Base-by-base conservation (phyloP, 2,113 vertebrate species). In the Acanthisitta chloris region DNA sequence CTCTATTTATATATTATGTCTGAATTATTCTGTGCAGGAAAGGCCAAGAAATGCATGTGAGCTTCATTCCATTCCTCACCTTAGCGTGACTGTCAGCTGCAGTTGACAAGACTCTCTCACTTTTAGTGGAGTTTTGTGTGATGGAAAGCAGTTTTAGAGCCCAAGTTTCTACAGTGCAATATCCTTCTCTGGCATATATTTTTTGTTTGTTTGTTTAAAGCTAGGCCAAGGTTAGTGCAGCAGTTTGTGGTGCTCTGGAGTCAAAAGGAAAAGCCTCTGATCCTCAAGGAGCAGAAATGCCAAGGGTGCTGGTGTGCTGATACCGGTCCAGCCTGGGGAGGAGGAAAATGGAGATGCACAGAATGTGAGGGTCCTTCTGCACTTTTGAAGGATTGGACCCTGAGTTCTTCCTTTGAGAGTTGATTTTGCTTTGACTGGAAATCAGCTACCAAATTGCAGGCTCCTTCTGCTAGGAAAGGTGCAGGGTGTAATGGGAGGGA, bases 1-100 rank as follows among this genome's bases (percentile, higher is more conserved):
- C 97, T 98, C 98, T 98, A 98, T 98, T 98, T 98, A 98, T 98
- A 98, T 98, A 97, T 98, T 94, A 97, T 96, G 98, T 98, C 98
- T 98, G 97, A 96, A 97, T 97, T 95, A 89, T 94, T 98, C 97
- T 97, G 98, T 97, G 96, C 97, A 97, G 98, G 97, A 96, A 97
- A 98, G 98, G 98, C 97, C 97, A 97, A 97, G 97, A 96, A 97
- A 85, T 97, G 97, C 97, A 97, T 97, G 96, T 97, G 84, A 97
- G 92, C 95, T 96, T 97, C 86, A 92, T 97, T 96, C 94, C 86
- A 49, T 93, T 94, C 81, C 81, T 95, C 93, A 91, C 88, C 95
- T 96, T 94, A 59, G 64, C 26, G 91, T 96, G 95, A 86, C 96
- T 97, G 88, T 94, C 51, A 81, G 90, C 94, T 96, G 91, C 77